Percentiles rank a stretch among this genome's conserved stretches.
Conservation (phyloP, 92 coral and sea anemone genomes). For the Phenganax marumi region DNA sequence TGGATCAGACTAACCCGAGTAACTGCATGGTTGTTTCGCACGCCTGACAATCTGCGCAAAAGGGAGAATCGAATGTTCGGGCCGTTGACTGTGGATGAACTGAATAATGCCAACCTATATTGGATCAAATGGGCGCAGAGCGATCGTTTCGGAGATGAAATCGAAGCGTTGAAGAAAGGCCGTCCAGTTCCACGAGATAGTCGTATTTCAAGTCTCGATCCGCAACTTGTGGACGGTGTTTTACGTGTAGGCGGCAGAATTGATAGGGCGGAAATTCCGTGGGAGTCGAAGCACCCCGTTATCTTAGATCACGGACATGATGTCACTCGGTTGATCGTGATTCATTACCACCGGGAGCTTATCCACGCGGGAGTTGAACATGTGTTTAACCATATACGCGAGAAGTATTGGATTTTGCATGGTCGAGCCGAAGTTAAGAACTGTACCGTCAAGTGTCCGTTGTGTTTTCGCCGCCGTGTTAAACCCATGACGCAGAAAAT, state of each 20-base stretch:
- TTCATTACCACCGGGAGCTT: conserved; percentile 8
- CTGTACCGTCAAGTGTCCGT: conserved; percentile 28
- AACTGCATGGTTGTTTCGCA: conserved; percentile 43
- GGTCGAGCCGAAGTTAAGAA: conserved; percentile 54
- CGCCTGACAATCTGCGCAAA: conserved; percentile 22
- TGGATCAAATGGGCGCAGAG: conserved; percentile 27
- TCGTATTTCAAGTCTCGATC: conserved; percentile 48
- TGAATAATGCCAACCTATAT: too few relatives aligned
- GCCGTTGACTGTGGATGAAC: too few relatives aligned
- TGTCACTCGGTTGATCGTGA: conserved; percentile 20
- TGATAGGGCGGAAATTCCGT: conserved; percentile 45
- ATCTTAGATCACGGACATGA: conserved; percentile 50
- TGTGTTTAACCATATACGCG: conserved; percentile 40
- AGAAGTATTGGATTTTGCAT: conserved; percentile 49
- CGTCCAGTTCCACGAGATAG: conserved; percentile 28
- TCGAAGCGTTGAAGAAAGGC: neutral
- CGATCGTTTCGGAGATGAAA: neutral
- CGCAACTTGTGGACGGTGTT: conserved; percentile 45
- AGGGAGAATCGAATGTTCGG: too few relatives aligned
- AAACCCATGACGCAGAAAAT: conserved; percentile 40
- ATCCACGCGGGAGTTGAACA: conserved; percentile 31
- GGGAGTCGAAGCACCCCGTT: conserved; percentile 41
- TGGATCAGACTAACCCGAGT: conserved; percentile 43
- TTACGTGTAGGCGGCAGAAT: conserved; percentile 49
- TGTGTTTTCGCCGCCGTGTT: neutral